phyloP scores from a whole-genome alignment of 1,140 invertebrate genomes.

The Druon quercuslanigerum region DNA sequence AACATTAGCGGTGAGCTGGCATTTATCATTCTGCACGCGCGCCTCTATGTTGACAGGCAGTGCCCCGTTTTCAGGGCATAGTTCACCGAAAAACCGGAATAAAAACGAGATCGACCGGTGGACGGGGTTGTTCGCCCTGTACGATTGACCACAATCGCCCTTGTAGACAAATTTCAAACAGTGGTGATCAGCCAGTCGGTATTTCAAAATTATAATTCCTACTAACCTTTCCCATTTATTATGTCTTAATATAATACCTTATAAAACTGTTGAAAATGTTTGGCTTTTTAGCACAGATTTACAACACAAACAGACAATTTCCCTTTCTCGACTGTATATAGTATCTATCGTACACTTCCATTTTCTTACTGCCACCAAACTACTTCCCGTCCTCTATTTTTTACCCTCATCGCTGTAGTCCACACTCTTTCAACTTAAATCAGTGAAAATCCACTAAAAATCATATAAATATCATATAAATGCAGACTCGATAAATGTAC shows the following conservation, averaged over 20 bases:
- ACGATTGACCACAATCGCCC: conserved; percentile 72
- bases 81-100: conserved; percentile 67
- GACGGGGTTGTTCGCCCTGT: conserved; percentile 40
- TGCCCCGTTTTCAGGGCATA: conserved; percentile 67
- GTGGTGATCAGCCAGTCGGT: conserved; percentile 63
- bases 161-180: conserved; percentile 73
- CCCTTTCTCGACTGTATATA: too few relatives aligned
- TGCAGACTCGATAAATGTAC: too few relatives aligned
- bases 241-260: neutral
- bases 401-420: too few relatives aligned
- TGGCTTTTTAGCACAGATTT: too few relatives aligned
- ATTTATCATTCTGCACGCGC: conserved; percentile 72
- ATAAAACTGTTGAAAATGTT: neutral
- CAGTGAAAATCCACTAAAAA: too few relatives aligned
- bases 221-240: too few relatives aligned
- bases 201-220: neutral
- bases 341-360: too few relatives aligned
- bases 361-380: too few relatives aligned
- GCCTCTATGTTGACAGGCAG: conserved; percentile 74
- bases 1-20: conserved; percentile 68
- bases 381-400: too few relatives aligned
- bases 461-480: too few relatives aligned
- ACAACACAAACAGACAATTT: too few relatives aligned
- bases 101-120: conserved; percentile 64
- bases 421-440: too few relatives aligned